A percentile compares a stretch with the other conserved stretches of the same genome.
phyloP scores from a whole-genome alignment of 2,888 invertebrate genomes.

The Amiota communis region DNA sequence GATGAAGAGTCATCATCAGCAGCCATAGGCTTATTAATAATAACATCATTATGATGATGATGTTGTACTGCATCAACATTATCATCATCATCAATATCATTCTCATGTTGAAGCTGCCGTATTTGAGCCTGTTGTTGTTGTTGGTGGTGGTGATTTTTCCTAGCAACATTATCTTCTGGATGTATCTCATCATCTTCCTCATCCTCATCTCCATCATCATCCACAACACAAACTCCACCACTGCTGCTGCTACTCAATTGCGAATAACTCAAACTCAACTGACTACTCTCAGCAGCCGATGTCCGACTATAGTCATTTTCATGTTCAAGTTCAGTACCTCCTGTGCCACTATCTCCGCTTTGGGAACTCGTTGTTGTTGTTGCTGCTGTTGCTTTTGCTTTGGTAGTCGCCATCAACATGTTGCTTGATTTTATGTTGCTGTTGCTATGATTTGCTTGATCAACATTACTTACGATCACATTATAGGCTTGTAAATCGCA shows the following conservation, averaged over 20 bases:
- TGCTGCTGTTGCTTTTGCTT: slow-evolving; percentile 43
- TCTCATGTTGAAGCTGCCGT: slow-evolving; percentile 30
- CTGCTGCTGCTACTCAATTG: slow-evolving; percentile 63
- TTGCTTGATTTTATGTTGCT: neutral
- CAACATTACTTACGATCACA: slow-evolving; percentile 49
- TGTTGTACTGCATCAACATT: slow-evolving; percentile 43
- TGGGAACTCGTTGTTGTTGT: slow-evolving; percentile 61
- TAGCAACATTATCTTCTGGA: slow-evolving; percentile 40
- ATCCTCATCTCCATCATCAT: slow-evolving; percentile 36
- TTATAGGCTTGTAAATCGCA: slow-evolving; percentile 55
- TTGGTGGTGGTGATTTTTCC: neutral
- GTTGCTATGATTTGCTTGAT: slow-evolving; percentile 17
- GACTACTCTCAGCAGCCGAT: slow-evolving; percentile 61
- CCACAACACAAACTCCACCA: slow-evolving; percentile 45
- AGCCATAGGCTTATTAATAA: slow-evolving; percentile 38
- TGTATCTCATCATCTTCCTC: slow-evolving; percentile 39
- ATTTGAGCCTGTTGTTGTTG: slow-evolving; percentile 40
- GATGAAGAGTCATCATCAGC: slow-evolving; percentile 54
- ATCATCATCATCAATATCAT: slow-evolving; percentile 11
- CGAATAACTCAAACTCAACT: slow-evolving; percentile 66
- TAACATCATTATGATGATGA: slow-evolving; percentile 32
- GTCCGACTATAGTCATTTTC: slow-evolving; percentile 62
- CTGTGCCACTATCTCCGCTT: slow-evolving; percentile 68
- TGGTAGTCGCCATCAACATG: slow-evolving; percentile 23
- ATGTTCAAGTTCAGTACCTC: slow-evolving; percentile 69